These are phyloP conservation scores for Galemys pyrenaicus DNA, from an alignment of 2,113 vertebrate genomes.

Conservation along the genomic window DNA sequence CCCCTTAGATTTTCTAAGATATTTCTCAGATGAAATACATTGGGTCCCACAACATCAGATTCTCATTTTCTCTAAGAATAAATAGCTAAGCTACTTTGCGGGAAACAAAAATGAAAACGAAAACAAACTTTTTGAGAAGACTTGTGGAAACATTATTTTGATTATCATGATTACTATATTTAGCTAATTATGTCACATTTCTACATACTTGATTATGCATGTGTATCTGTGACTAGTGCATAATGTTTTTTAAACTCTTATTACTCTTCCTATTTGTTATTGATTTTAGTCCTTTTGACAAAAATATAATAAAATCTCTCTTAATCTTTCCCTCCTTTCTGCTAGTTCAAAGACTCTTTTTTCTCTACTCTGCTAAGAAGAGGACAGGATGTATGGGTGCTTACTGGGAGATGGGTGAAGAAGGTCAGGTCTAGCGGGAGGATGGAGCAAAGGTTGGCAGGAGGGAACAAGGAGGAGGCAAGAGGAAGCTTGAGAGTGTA, in stretches of 20 bases:
- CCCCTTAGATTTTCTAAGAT: background rate
- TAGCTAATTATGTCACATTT: background rate
- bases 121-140: background rate
- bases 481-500: background rate
- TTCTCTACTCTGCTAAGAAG: too few relatives aligned
- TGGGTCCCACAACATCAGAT: background rate
- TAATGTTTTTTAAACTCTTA: background rate
- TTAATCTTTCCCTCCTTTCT: background rate
- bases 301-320: background rate
- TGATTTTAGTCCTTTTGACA: background rate
- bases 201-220: background rate
- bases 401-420: background rate
- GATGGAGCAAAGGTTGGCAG: background rate
- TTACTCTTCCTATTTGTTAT: background rate
- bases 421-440: background rate
- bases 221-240: background rate
- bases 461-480: background rate
- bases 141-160: background rate
- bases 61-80: slow-evolving; percentile 19
- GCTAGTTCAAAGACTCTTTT: background rate
- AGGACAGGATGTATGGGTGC: background rate
- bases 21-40: background rate
- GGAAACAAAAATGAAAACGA: background rate
- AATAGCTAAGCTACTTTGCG: background rate
- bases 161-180: background rate